These are phyloP conservation scores for Zaprionus ghesquierei DNA, from an alignment of 1,140 invertebrate species.

Conservation along the genomic window DNA sequence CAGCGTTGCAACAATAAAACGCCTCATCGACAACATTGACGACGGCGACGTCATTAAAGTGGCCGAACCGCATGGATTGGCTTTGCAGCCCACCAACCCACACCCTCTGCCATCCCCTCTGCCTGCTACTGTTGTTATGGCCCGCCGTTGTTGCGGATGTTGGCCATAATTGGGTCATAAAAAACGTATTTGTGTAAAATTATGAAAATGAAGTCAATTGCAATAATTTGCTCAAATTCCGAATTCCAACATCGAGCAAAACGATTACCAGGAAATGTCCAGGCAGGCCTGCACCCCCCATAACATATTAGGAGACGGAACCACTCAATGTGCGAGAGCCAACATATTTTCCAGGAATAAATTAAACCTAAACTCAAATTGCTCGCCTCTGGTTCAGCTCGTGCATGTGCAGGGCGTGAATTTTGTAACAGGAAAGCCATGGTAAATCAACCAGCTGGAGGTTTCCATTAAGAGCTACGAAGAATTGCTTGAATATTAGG, in stretches of 20 bases:
- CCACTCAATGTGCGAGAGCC: not conserved
- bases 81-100: not conserved
- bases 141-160: slow-evolving; percentile 33
- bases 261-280: slow-evolving; percentile 62
- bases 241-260: slow-evolving; percentile 35
- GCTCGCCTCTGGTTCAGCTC: not conserved
- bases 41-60: slow-evolving; percentile 18
- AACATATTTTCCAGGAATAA: slow-evolving; percentile 40
- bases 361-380: not conserved
- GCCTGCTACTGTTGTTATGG: not conserved
- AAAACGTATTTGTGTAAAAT: slow-evolving; percentile 79
- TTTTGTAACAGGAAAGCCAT: not conserved
- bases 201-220: slow-evolving; percentile 78
- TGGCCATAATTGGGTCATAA: slow-evolving; percentile 70
- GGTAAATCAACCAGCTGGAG: too few species aligned
- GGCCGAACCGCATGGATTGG: slow-evolving; percentile 3
- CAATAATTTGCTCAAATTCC: slow-evolving; percentile 66
- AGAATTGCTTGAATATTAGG: too few species aligned
- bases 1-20: slow-evolving; percentile 1
- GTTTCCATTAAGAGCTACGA: too few species aligned
- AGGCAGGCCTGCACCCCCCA: not conserved
- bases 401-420: not conserved
- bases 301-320: slow-evolving; percentile 6
- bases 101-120: not conserved
- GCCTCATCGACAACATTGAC: not conserved